Evolutionary conservation across 2,888 invertebrate species (phyloP).

Genomic region (Herminia tarsipennalis): DNA sequence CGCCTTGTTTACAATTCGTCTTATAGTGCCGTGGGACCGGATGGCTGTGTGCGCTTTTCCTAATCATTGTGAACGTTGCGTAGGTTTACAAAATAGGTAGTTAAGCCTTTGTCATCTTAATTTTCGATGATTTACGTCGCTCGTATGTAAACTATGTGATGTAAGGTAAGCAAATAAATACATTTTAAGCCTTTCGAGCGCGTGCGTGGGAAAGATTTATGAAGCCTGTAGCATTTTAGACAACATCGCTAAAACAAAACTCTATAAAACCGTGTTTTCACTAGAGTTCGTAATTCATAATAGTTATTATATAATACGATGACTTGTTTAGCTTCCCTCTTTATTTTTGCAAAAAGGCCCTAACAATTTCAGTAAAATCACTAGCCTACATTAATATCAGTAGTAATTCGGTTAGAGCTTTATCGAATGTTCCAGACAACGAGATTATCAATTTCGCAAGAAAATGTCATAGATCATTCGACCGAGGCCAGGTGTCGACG

Average conservation of each 20-base stretch:
- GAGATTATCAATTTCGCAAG: background rate
- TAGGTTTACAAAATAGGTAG: slow-evolving; percentile 38
- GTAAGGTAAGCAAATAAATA: no score
- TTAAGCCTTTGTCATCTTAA: slow-evolving; percentile 23
- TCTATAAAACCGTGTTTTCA: no score
- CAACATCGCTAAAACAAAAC: no score
- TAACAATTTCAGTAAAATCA: no score
- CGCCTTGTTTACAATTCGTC: slow-evolving; percentile 60
- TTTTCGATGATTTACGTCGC: slow-evolving; percentile 14
- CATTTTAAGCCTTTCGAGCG: no score
- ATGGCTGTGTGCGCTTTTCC: slow-evolving; percentile 45
- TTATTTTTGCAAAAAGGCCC: background rate
- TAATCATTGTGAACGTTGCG: slow-evolving; percentile 50
- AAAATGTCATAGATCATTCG: slow-evolving; percentile 13
- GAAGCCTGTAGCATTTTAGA: no score
- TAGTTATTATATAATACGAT: no score
- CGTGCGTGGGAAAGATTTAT: no score
- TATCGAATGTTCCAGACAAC: background rate
- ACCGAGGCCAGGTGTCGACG: slow-evolving; percentile 7
- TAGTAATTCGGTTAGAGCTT: background rate
- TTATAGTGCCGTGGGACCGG: slow-evolving; percentile 51
- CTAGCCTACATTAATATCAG: background rate
- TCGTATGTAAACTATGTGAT: slow-evolving; percentile 8
- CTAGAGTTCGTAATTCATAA: no score
- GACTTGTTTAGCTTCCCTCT: no score